A percentile compares a stretch with the other conserved stretches of the same genome.
These are phyloP conservation scores for Glossophaga mutica DNA, from an alignment of 2,797 vertebrate genomes.

Conservation along the genomic window DNA sequence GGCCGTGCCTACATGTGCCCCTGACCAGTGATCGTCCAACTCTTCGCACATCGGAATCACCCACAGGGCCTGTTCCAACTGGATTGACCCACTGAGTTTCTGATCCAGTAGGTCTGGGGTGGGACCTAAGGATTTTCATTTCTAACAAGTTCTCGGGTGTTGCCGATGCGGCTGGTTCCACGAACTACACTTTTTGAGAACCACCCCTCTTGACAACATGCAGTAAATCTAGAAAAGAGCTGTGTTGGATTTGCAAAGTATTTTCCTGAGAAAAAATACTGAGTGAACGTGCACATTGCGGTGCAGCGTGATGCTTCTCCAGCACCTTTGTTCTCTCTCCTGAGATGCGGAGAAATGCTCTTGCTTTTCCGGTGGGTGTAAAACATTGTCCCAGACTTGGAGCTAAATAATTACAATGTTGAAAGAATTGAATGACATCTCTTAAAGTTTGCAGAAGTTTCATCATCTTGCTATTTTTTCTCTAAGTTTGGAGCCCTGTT, in stretches of 20 bases:
- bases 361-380: neutral
- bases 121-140: neutral
- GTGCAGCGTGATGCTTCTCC: rapidly evolving
- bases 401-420: neutral
- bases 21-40: neutral
- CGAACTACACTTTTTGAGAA: neutral
- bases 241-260: neutral
- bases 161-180: no score
- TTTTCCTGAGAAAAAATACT: neutral
- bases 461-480: neutral
- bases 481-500: neutral
- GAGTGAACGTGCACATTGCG: neutral
- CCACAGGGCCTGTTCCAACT: neutral
- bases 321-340: neutral
- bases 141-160: neutral
- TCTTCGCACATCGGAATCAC: neutral
- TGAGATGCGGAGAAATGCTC: neutral
- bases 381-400: neutral
- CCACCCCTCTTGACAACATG: neutral
- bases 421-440: neutral
- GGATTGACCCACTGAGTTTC: neutral
- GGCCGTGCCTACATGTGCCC: neutral
- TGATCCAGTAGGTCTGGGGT: neutral
- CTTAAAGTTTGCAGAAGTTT: neutral
- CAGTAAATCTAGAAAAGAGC: neutral